Base-by-base conservation (phyloP, 64 coral and sea anemone genomes). In the Pocillopora verrucosa region DNA sequence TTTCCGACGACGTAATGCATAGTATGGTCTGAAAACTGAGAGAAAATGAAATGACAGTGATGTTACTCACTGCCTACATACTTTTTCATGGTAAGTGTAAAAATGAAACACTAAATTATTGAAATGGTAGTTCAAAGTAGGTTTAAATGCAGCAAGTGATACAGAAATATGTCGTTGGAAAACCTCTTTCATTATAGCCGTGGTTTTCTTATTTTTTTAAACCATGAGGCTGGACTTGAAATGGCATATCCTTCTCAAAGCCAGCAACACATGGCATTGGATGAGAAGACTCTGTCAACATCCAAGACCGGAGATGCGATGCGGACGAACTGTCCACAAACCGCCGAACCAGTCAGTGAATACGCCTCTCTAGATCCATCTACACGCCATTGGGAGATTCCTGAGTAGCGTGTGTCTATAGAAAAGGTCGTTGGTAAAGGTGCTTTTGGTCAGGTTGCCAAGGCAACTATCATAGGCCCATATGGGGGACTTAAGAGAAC, bases 371-470 rank as follows among this genome's bases (percentile, higher is more conserved):
- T 82, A 37, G 4, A 82, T 36, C 59, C 15, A 17, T 82, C 34
- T 9, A 64, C 79, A 19, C 20, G 80, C 14, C 65, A 60, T 10
- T 83, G 80, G 80, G 80, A 83, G 19, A 19, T 83, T 83, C 6
- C 62, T 22, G 67, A 36, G 65, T 9, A 51, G 11, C 80, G 38
- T 0, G 80, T 83, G 61, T 67, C 25, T 36, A 11, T 83, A 41
- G 80, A 83, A 51, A 83, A 87, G 62, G 57, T 92, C 16, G 79
- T 92, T 59, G 90, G 90, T 1, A 92, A 92, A 63, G 90, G 90
- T 35, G 82, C 90, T 15, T 92, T 92, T 92, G 90, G 82, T 41
- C 90, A 82, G 24, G 90, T 92, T 16, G 75, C 83, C 74, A 86
- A 92, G 15, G 90, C 73, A 87, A 74, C 72, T 19, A 82, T 65